Evolutionary conservation across 2,888 invertebrate genomes (phyloP).

Genomic region (Drosophila mettleri): DNA sequence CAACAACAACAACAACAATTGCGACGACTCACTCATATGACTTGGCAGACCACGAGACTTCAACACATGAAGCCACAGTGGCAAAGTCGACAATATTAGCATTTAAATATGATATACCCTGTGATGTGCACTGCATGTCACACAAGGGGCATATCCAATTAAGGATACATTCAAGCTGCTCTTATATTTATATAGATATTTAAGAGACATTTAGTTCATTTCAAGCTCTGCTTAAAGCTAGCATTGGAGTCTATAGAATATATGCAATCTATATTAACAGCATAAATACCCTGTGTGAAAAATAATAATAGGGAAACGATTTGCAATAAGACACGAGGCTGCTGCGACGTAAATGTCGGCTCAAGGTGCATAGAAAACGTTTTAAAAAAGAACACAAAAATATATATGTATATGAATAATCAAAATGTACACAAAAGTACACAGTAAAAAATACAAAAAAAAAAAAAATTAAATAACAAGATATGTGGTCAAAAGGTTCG

Average conservation of each 20-base stretch:
- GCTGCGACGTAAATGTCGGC: conserved; percentile 51
- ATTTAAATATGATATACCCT: conserved; percentile 70
- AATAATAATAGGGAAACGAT: conserved; percentile 37
- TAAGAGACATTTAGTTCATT: neutral
- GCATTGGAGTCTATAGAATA: neutral
- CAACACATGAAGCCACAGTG: conserved; percentile 67
- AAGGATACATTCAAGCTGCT: neutral
- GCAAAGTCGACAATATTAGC: conserved; percentile 54
- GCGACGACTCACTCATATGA: conserved; percentile 73
- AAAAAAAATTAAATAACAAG: conserved; percentile 1
- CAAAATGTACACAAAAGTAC: conserved; percentile 6
- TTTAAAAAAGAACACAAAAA: neutral
- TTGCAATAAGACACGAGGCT: conserved; percentile 54
- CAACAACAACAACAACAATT: conserved; percentile 13
- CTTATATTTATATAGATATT: neutral
- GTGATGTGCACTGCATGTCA: neutral
- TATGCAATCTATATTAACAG: too few species aligned
- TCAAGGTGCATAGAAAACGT: conserved; percentile 25
- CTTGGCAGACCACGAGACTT: conserved; percentile 79
- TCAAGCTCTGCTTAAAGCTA: neutral
- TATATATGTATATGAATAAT: too few species aligned
- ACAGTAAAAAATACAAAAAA: conserved; percentile 3
- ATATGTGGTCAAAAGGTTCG: conserved; percentile 29
- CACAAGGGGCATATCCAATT: conserved; percentile 1
- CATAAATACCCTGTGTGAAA: conserved; percentile 45